Conservation (phyloP, 2,113 vertebrate species). For the Otus sunia region DNA sequence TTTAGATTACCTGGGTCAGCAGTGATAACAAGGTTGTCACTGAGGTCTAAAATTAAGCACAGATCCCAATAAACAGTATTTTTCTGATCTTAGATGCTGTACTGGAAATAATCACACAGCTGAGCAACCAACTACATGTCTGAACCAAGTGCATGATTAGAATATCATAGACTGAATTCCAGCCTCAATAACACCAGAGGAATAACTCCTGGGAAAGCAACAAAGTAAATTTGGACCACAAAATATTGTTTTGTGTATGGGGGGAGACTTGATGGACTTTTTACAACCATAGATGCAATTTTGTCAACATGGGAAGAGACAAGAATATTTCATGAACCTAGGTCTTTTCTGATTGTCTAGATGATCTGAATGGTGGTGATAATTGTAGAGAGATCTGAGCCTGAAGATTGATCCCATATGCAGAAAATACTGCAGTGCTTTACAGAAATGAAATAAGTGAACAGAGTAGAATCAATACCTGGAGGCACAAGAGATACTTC, state of each 20-base stretch:
- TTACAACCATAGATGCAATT: background rate
- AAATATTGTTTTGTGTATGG: background rate
- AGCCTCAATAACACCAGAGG: background rate
- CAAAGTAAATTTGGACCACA: background rate
- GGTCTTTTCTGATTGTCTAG: background rate
- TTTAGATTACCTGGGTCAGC: background rate
- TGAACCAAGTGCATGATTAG: background rate
- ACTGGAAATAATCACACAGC: background rate
- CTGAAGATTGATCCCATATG: background rate
- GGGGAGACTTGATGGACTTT: background rate
- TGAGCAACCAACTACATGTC: background rate
- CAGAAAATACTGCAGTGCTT: conserved; percentile 5
- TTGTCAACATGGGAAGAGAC: background rate
- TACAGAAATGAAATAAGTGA: conserved; percentile 11
- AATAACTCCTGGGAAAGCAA: background rate
- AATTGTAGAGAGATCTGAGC: background rate
- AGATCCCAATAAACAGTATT: background rate
- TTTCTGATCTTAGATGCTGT: background rate
- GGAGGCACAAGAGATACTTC: background rate
- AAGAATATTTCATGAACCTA: background rate
- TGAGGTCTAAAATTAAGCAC: background rate
- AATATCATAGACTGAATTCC: background rate
- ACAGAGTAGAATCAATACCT: conserved; percentile 24
- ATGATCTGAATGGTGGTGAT: background rate
- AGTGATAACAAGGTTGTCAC: background rate